phyloP scores from a whole-genome alignment of 2,888 invertebrate species.

The Torymus aiolomorphi region DNA sequence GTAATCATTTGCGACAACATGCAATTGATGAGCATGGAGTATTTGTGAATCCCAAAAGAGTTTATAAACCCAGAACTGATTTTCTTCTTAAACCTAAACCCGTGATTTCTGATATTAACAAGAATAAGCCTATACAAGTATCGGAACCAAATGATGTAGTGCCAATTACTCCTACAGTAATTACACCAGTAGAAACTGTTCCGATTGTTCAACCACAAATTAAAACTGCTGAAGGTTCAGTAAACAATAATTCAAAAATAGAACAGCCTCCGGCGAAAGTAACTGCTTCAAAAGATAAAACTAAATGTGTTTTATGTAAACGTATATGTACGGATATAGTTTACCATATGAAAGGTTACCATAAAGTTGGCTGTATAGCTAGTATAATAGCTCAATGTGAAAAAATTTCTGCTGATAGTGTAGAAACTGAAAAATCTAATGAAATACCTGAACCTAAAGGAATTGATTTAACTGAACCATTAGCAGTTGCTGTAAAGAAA shows the following conservation, averaged over 20 bases:
- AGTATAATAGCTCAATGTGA: conserved; percentile 59
- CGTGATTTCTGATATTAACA: conserved; percentile 7
- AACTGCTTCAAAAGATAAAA: conserved; percentile 42
- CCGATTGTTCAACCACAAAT: conserved; percentile 1
- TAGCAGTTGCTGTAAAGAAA: conserved; percentile 46
- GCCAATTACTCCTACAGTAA: not conserved
- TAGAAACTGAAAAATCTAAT: not conserved
- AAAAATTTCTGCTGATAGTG: conserved; percentile 33
- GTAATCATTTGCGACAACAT: conserved; percentile 62
- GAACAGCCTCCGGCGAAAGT: conserved; percentile 20
- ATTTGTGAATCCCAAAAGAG: conserved; percentile 51
- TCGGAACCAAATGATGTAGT: conserved; percentile 21
- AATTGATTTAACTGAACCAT: conserved; percentile 35
- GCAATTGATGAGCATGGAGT: conserved; percentile 65
- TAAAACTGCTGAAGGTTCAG: not conserved
- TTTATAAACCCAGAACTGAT: conserved; percentile 36
- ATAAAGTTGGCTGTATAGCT: conserved; percentile 67
- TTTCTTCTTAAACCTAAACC: conserved; percentile 9
- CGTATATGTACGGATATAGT: conserved; percentile 62
- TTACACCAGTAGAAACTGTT: conserved; percentile 10
- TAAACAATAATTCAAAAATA: conserved; percentile 12
- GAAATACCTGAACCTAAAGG: not conserved
- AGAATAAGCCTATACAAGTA: conserved; percentile 15
- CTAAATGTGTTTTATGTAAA: conserved; percentile 68
- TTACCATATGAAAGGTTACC: conserved; percentile 68